Percentiles rank a stretch among this genome's conserved stretches.
phyloP scores from a whole-genome alignment of 1,140 invertebrate species.

The Thaumetopoea pityocampa region DNA sequence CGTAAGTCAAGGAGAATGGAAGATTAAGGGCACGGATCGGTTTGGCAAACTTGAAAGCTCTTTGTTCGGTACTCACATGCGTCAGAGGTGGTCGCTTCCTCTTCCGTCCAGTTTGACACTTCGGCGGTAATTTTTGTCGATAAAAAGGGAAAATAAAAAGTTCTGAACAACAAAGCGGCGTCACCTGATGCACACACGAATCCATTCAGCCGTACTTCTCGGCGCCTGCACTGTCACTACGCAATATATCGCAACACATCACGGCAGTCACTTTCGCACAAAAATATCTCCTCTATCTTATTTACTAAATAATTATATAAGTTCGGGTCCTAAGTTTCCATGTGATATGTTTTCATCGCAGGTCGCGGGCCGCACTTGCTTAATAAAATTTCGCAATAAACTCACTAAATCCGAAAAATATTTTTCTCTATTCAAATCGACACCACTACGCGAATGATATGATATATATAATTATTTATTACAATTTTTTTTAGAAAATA shows the following conservation, averaged over 20 bases:
- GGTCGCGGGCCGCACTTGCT: conserved; percentile 26
- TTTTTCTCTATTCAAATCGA: conserved; percentile 26
- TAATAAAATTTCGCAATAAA: conserved; percentile 39
- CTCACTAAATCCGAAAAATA: conserved; percentile 63
- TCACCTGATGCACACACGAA: conserved; percentile 54
- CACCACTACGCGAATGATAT: conserved; percentile 67
- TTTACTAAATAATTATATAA: conserved; percentile 49
- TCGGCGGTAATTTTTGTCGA: conserved; percentile 71
- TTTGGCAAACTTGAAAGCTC: conserved; percentile 21
- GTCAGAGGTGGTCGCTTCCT: conserved; percentile 68
- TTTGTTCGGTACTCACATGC: conserved; percentile 60
- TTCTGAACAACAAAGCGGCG: conserved; percentile 40
- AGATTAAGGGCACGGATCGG: conserved; percentile 52
- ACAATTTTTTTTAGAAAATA: conserved; percentile 46
- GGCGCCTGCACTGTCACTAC: conserved; percentile 49
- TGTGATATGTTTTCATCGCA: conserved; percentile 70
- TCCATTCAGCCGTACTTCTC: conserved; percentile 46
- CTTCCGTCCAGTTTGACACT: conserved; percentile 73
- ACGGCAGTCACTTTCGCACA: conserved; percentile 51
- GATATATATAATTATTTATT: conserved; percentile 41
- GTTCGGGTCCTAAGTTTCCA: conserved; percentile 69
- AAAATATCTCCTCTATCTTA: conserved; percentile 47
- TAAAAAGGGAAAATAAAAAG: conserved; percentile 45
- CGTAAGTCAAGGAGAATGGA: conserved; percentile 43
- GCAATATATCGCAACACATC: conserved; percentile 51